Base-by-base conservation (phyloP, 1,140 invertebrate genomes). In the Zaprionus capensis region DNA sequence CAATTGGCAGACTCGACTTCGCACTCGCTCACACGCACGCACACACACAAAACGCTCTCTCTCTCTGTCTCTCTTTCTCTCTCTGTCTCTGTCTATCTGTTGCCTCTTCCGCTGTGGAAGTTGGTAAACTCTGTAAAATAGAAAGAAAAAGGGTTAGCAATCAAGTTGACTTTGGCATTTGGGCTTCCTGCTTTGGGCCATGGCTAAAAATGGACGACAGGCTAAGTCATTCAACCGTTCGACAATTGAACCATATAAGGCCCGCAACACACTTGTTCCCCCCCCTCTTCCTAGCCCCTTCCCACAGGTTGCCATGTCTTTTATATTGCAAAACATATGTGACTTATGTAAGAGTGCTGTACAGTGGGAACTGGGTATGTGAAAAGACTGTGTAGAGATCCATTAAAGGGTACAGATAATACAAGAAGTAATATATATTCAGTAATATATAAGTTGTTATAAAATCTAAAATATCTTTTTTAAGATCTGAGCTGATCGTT, bases 171-270 rank as follows among this genome's bases (percentile, higher is more conserved):
- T 58, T 51, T 59, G 31, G 41, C n/a, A 15, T 46, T 58, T 31
- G 53, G 28, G 28, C 24, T 72, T 72, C 63, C 63, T 59, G 70
- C 20, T 65, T 66, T 59, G 14, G 68, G 31, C 24, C 46, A 44
- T 56, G 61, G 51, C 62, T 49, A 49, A 71, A 46, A 64, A 64
- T 66, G 65, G 63, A 67, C 63, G 22, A 26, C 38, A 59, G 63
- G 36, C 64, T 56, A 53, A 59, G 71, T 73, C 65, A 70, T 75
- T 75, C 66, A 75, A 75, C 66, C 59, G 58, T 70, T 63, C 53
- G 38, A 70, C 72, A 57, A 75, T 75, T 76, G 61, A 64, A 63
- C 58, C 59, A 51, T 70, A 63, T 58, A 70, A 58, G 67, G 72
- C 51, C 15, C 4, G 15, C 14, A 46, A n/a, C 41, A 5, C 17